These are phyloP conservation scores for Pipra filicauda DNA, from an alignment of 2,113 vertebrate species.

Conservation along the genomic window DNA sequence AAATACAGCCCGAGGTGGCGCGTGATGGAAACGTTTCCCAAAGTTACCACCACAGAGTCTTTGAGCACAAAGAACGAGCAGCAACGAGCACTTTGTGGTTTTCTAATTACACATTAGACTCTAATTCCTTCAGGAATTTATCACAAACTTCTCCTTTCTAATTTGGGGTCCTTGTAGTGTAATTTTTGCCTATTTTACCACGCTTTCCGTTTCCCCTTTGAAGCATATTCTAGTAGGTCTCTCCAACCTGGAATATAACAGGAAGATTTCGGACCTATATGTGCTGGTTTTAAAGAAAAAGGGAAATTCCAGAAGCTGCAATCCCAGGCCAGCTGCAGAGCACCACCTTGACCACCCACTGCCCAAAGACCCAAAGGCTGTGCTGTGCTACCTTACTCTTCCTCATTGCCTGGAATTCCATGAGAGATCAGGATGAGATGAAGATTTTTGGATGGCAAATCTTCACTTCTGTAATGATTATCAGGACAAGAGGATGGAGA, in stretches of 20 bases:
- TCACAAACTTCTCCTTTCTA: neutral
- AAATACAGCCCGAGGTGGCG: constrained; percentile 7
- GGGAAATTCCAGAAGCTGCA: neutral
- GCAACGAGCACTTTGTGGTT: neutral
- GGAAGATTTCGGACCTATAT: neutral
- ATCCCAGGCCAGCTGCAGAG: neutral
- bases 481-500: neutral
- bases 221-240: neutral
- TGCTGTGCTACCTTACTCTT: neutral
- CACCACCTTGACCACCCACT: too few species aligned
- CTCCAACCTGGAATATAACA: neutral
- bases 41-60: neutral
- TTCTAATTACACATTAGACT: neutral
- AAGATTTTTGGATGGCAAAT: neutral
- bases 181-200: neutral
- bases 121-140: neutral
- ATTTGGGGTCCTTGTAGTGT: neutral
- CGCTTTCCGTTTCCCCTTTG: neutral
- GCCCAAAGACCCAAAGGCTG: neutral
- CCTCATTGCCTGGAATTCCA: neutral
- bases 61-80: neutral
- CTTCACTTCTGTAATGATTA: neutral
- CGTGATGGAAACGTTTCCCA: neutral
- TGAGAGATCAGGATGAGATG: neutral
- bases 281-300: neutral